Conservation (phyloP, 2,113 vertebrate genomes). For the Cheilinus undulatus region DNA sequence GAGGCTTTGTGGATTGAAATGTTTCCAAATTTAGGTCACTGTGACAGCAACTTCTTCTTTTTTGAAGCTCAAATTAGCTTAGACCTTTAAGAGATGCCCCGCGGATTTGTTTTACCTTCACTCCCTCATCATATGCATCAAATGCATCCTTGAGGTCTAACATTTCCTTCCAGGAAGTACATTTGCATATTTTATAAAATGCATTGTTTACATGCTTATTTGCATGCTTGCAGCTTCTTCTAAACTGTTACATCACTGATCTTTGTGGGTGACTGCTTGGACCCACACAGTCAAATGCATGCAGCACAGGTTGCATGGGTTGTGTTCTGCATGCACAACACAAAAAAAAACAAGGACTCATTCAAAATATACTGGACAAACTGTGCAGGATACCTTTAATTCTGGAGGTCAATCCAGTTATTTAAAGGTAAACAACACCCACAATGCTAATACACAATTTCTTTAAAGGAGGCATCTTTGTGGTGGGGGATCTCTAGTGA, state of each 20-base stretch:
- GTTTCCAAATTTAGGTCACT: slow-evolving; percentile 2
- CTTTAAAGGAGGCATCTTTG: no score
- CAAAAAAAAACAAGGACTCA: neutral
- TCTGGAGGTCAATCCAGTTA: no score
- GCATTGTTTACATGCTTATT: slow-evolving; percentile 2
- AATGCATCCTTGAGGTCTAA: neutral
- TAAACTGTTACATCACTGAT: no score
- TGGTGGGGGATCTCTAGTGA: no score
- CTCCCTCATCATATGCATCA: neutral
- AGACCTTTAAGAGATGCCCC: neutral
- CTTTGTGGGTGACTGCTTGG: no score
- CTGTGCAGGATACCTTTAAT: no score
- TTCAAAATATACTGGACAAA: no score
- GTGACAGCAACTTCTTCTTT: neutral
- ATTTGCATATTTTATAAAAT: neutral
- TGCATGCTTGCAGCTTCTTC: no score
- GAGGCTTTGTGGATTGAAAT: neutral
- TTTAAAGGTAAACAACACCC: no score
- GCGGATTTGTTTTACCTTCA: neutral
- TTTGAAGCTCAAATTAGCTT: neutral
- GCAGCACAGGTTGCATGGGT: no score
- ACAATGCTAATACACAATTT: no score
- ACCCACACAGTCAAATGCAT: no score
- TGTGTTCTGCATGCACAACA: neutral
- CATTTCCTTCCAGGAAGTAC: neutral